Evolutionary conservation across 1,140 invertebrate species (phyloP).

Genomic region (Leptinotarsa defecta): DNA sequence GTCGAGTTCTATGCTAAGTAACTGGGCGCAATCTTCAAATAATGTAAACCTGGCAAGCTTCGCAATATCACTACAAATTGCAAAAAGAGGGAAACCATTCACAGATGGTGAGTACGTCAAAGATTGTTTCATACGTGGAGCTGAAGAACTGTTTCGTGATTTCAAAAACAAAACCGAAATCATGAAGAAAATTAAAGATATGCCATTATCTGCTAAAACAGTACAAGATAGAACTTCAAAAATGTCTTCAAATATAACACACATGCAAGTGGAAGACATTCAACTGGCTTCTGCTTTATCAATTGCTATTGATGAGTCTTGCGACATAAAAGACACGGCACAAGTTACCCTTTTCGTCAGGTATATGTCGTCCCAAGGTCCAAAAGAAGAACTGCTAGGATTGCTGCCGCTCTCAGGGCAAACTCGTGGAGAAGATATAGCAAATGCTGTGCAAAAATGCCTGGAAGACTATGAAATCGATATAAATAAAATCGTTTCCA

Average conservation of each 20-base stretch:
- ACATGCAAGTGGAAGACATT: constrained; percentile 45
- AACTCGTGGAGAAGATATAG: constrained; percentile 48
- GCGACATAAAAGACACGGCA: constrained; percentile 47
- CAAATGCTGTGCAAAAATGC: constrained; percentile 44
- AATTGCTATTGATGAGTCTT: constrained; percentile 48
- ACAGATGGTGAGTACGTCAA: constrained; percentile 52
- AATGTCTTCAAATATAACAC: constrained; percentile 51
- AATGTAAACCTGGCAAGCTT: constrained; percentile 50
- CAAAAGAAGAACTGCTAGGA: constrained; percentile 46
- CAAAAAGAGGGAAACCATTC: constrained; percentile 50
- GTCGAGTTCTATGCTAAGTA: constrained; percentile 45
- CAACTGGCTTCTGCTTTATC: constrained; percentile 41
- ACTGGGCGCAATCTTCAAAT: constrained; percentile 49
- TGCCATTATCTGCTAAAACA: constrained; percentile 47
- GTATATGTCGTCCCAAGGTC: constrained; percentile 39
- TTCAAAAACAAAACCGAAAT: constrained; percentile 51
- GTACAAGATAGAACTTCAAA: constrained; percentile 46
- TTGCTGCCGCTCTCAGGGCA: constrained; percentile 44
- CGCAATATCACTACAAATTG: constrained; percentile 42
- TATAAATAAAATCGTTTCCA: constrained; percentile 50
- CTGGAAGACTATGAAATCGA: constrained; percentile 44
- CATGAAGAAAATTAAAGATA: constrained; percentile 47
- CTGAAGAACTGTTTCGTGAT: constrained; percentile 48
- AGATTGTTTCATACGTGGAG: constrained; percentile 34
- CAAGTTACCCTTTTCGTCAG: constrained; percentile 48